Percentiles rank a stretch among this genome's conserved stretches.
Conservation (phyloP, 2,888 invertebrate genomes). For the Silvanus unidentatus region DNA sequence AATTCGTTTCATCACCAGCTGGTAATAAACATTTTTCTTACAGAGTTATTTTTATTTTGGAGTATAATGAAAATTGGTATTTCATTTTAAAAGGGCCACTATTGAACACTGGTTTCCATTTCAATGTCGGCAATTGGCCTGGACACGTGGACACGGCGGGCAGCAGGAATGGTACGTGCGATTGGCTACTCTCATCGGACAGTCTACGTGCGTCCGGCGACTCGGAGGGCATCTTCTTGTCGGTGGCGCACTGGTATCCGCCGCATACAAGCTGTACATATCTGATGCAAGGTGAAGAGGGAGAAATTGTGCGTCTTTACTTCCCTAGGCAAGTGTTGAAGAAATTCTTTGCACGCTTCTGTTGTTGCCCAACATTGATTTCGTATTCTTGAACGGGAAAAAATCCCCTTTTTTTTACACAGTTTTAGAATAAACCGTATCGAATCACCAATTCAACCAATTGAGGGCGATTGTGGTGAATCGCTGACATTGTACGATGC, state of each 20-base stretch:
- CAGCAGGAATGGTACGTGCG: constrained; percentile 78
- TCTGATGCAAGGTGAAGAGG: constrained; percentile 76
- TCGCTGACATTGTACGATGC: constrained; percentile 86
- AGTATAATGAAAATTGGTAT: background rate
- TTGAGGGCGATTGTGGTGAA: constrained; percentile 85
- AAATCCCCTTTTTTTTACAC: no score
- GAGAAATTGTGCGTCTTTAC: constrained; percentile 83
- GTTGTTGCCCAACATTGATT: no score
- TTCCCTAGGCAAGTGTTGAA: constrained; percentile 70
- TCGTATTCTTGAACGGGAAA: no score
- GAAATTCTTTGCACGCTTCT: no score
- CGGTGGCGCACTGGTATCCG: constrained; percentile 91
- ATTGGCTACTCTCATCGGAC: constrained; percentile 82
- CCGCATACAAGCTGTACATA: constrained; percentile 90
- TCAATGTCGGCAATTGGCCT: constrained; percentile 92
- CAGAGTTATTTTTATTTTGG: background rate
- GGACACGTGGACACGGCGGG: constrained; percentile 88
- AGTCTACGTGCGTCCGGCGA: constrained; percentile 71
- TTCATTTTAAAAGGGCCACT: constrained; percentile 60
- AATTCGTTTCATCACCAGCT: constrained; percentile 83
- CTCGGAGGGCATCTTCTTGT: constrained; percentile 82
- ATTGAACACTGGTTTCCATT: constrained; percentile 88
- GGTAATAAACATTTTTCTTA: constrained; percentile 46
- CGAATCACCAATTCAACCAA: constrained; percentile 79
- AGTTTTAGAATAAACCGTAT: constrained; percentile 86